Evolutionary conservation across 2,797 vertebrate species (phyloP), one percentile per base, ranked within the genome.

Genomic region (Gobio occitaniae): DNA sequence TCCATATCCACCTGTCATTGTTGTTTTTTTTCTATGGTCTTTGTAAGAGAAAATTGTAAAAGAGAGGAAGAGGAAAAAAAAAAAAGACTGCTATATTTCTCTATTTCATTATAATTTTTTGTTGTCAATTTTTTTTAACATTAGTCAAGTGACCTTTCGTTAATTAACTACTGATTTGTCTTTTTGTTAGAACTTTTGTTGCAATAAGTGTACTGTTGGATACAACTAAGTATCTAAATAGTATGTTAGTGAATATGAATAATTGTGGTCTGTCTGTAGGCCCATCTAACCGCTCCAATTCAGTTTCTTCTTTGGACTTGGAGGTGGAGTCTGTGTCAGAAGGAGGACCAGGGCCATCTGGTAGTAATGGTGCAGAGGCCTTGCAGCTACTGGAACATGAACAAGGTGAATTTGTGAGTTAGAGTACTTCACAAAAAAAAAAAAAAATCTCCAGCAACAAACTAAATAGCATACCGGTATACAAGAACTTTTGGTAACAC

Each of bases 281-380:
- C 83, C 98, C 98, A 12, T 99, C 98, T 70, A 99, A 99, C 92
- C 97, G 98, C 69, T 99, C 98, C 68, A 99, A 99, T 93, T 99
- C 98, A 0, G 98, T 99, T 54, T 99, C 98, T 0, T 99, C 98
- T 56, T 92, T 99, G 95, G 98, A 99, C 92, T 91, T 99, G 91
- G 98, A 99, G 89, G 98, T 96, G 56, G 98, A 99, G 85, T 99
- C 97, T 48, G 98, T 99, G 29, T 99, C 98, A 0, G 98, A 99
- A 89, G 95, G 98, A 0, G 98, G 97, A 12, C 97, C 97, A 0
- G 98, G 98, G 36, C 97, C 98, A 0, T 98, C 98, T 0, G 97
- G 97, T 15, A 98, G 97, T 92, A 99, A 99, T 0, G 98, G 98
- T 0, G 98, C 98, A 1, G 98, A 99, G 92, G 98, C 97, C 44